A percentile compares a stretch with the other conserved stretches of the same genome.
These are phyloP conservation scores for Syngnathus scovelli DNA, from an alignment of 2,113 vertebrate genomes.

Conservation along the genomic window DNA sequence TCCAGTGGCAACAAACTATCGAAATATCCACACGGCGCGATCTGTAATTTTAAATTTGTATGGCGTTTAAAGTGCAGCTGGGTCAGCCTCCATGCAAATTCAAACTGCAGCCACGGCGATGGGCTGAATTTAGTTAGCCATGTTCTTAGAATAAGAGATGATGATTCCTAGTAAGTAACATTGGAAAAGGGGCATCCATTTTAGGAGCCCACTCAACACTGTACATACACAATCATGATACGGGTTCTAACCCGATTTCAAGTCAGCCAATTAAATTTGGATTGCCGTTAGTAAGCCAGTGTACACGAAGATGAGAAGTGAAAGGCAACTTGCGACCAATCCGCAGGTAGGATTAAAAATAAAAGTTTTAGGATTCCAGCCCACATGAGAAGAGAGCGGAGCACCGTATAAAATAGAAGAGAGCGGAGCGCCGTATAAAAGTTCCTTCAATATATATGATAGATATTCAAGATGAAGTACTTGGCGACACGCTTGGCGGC, in stretches of 20 bases:
- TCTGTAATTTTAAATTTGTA: not conserved
- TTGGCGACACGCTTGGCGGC: slow-evolving; percentile 67
- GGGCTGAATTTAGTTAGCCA: not conserved
- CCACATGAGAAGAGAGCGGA: slow-evolving; percentile 25
- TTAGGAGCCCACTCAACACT: too few species aligned
- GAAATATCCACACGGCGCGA: slow-evolving; percentile 1
- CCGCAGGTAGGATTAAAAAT: too few species aligned
- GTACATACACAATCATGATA: too few species aligned
- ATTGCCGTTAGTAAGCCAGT: too few species aligned
- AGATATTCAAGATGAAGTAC: slow-evolving; percentile 74
- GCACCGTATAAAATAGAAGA: slow-evolving; percentile 33
- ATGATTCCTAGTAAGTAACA: too few species aligned
- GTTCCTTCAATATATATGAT: slow-evolving; percentile 58
- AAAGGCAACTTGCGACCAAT: too few species aligned
- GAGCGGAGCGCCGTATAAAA: slow-evolving; percentile 35
- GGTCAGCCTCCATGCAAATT: not conserved
- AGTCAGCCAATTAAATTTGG: too few species aligned
- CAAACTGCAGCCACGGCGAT: not conserved
- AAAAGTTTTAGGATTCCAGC: slow-evolving; percentile 26
- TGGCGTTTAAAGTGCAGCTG: slow-evolving; percentile 15
- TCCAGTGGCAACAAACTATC: slow-evolving; percentile 10
- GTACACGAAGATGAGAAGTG: too few species aligned
- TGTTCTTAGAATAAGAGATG: too few species aligned
- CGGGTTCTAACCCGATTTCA: too few species aligned
- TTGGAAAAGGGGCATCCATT: too few species aligned